phyloP scores from a whole-genome alignment of 2,797 vertebrate species.

The Natrix natrix region DNA sequence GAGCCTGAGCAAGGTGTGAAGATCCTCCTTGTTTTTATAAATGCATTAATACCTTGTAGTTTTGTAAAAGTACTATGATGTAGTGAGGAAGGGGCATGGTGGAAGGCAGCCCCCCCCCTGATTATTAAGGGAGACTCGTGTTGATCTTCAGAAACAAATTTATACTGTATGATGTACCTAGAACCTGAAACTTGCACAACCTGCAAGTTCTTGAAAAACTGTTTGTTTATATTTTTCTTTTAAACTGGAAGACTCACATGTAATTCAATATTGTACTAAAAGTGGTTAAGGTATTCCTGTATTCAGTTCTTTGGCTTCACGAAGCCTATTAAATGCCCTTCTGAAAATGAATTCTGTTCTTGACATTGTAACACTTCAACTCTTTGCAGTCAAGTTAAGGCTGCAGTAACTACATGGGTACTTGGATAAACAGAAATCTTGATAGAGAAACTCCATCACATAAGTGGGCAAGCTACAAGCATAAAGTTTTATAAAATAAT shows the following conservation, averaged over 20 bases:
- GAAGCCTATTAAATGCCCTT: constrained; percentile 87
- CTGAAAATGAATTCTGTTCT: constrained; percentile 80
- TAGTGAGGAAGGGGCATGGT: constrained; percentile 35
- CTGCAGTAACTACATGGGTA: background rate
- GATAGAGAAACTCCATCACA: background rate
- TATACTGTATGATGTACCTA: constrained; percentile 44
- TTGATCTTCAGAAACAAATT: constrained; percentile 41
- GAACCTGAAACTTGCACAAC: constrained; percentile 34
- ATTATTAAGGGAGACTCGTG: constrained; percentile 38
- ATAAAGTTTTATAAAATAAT: background rate
- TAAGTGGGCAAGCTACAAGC: background rate
- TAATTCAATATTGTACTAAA: constrained; percentile 43
- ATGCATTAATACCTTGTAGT: constrained; percentile 44
- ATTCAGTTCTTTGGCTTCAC: constrained; percentile 82
- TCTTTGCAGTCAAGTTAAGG: background rate
- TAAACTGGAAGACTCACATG: constrained; percentile 43
- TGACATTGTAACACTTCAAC: constrained; percentile 25
- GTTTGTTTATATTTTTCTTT: constrained; percentile 47
- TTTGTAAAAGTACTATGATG: constrained; percentile 41
- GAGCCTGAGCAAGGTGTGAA: constrained; percentile 27
- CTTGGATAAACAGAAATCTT: background rate
- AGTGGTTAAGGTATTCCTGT: constrained; percentile 70
- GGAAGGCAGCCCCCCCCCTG: constrained; percentile 31
- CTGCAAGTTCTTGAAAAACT: constrained; percentile 40
- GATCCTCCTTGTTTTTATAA: constrained; percentile 36